Evolutionary conservation across 2,113 vertebrate genomes (phyloP), one percentile per base, ranked within the genome.

Genomic region (Bagarius yarrelli): DNA sequence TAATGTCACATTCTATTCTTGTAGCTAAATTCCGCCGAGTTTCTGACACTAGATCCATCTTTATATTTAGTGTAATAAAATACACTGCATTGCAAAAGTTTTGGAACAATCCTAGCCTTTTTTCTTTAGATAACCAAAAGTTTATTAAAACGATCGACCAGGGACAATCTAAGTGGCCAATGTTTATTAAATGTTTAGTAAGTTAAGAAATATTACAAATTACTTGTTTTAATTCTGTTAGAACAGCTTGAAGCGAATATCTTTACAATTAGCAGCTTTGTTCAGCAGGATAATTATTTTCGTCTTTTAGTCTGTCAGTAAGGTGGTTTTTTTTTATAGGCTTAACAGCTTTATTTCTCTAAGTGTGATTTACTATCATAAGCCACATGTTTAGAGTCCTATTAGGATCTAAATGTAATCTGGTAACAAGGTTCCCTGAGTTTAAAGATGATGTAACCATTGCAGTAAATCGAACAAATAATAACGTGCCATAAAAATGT

Each of bases 1-100:
- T 96, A 96, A 95, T 94, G 92, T 83, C 56, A 64, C 78, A 85
- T 81, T 91, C 69, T 70, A 73, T 73, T 55, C 57, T 36, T 76
- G 40, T 69, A 57, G 53, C 52, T 69, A 78, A 67, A 66, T 78
- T 78, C 76, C 67, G 47, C 47, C 50, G 55, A n/a, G 63, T 50
- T 78, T 15, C 70, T 73, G 70, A 52, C 70, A 23, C 15, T 55
- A 55, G 27, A 23, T 30, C 70, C 19, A 23, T 18, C 55, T 73
- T 73, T 73, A 34, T 55, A 73, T 21, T 23, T 32, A 32, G 50
- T 55, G 50, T 73, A 32, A 55, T 34, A 19, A 73, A 23, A 73
- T 73, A 73, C 27, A 55, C 70, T 23, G 27, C 70, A 19, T 5
- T 50, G 27, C 50, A 23, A 55, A 73, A 3, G 18, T 15, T 73